Evolutionary conservation across 2,888 invertebrate genomes (phyloP).

Genomic region (Drosophila melanosoma): DNA sequence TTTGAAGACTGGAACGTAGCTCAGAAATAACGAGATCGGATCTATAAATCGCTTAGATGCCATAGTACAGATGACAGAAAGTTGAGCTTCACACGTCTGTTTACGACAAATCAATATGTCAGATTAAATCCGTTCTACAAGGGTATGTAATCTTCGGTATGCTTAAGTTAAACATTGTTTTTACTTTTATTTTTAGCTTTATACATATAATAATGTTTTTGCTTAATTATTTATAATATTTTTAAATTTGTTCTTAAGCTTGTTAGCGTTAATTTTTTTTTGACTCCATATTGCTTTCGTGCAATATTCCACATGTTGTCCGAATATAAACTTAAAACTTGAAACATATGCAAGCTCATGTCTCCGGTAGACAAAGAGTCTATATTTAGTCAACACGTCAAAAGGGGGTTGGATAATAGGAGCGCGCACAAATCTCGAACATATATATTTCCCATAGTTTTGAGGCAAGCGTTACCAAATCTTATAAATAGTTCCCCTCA

Average conservation of each 20-base stretch:
- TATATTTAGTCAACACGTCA: neutral
- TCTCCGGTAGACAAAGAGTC: neutral
- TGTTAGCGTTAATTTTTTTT: neutral
- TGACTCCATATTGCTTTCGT: neutral
- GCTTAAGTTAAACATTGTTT: neutral
- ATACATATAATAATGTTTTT: neutral
- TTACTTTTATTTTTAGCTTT: neutral
- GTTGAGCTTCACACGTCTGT: neutral
- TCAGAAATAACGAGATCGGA: neutral
- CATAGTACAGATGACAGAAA: neutral
- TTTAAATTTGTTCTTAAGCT: neutral
- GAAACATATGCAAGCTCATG: neutral
- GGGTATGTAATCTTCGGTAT: neutral
- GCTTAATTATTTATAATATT: neutral
- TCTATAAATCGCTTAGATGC: neutral
- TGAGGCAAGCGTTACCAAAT: neutral
- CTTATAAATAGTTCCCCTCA: neutral
- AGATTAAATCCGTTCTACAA: neutral
- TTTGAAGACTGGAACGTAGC: neutral
- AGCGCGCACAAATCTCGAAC: neutral
- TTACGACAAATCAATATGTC: neutral
- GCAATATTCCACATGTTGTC: neutral
- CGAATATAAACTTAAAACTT: neutral
- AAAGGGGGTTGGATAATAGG: neutral
- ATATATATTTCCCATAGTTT: neutral